Evolutionary conservation across 2,113 vertebrate genomes (phyloP), one percentile per base, ranked within the genome.

Genomic region (Lonchura striata): DNA sequence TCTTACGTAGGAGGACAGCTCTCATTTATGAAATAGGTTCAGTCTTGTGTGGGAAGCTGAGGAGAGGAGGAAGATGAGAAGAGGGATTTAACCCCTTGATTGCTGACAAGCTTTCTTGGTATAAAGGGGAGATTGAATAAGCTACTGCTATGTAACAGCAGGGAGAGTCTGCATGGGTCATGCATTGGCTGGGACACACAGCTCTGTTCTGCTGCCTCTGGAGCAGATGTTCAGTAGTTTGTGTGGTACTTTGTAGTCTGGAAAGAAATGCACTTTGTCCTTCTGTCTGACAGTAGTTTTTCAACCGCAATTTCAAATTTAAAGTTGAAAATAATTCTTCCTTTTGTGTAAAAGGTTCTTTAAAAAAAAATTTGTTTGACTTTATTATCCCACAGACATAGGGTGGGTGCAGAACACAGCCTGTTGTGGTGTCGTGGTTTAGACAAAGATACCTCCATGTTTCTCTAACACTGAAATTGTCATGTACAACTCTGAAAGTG

Each of bases 1-100:
- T 82, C 61, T 81, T 96, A 93, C 0, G 93, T 96, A 88, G 96
- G 95, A 96, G 95, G 96, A 96, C 95, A 95, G 95, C 86, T 96
- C 88, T 93, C 87, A 78, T 96, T 96, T 97, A 93, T 94, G 88
- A 96, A 92, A 78, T 95, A 75, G 72, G 76, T 94, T 95, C 3
- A 10, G 49, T 88, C 65, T 90, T 96, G 92, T 79, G 95, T 96
- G 93, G 96, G 95, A 97, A 71, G 88, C 69, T 72, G 69, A 84
- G 69, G 82, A 92, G 93, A 92, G 85, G 86, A 92, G 93, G 91
- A 95, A 79, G 86, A 91, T 89, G 91, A 83, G 72, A 92, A 83
- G 56, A 75, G 17, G 13, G 44, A 46, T 66, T 97, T 96, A 95
- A 97, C 94, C 44, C 42, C 14, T 72, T 69, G 60, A 49, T 54